A percentile compares a stretch with the other conserved stretches of the same genome.
Conservation (phyloP, 2,113 vertebrate species). For the Corythoichthys intestinalis region DNA sequence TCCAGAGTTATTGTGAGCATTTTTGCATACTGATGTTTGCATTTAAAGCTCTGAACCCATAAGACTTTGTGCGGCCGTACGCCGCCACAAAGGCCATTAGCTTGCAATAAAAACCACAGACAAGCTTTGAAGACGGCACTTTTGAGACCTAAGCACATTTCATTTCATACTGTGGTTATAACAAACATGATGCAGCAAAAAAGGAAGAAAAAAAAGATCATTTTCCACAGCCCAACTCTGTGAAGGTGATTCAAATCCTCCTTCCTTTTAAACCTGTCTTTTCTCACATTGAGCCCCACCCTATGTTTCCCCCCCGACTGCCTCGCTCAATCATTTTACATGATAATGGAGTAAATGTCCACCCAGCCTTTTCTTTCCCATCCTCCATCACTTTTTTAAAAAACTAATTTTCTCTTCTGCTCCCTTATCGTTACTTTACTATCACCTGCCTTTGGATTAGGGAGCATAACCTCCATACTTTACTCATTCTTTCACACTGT, state of each 20-base stretch:
- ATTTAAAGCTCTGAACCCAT: not conserved
- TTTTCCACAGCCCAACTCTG: not conserved
- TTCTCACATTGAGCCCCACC: not conserved
- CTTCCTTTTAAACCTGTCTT: not conserved
- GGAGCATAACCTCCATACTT: not conserved
- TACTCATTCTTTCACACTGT: not conserved
- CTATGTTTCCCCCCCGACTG: too few species aligned
- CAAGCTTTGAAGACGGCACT: not conserved
- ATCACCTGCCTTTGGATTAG: constrained; percentile 13
- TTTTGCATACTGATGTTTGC: constrained; percentile 2
- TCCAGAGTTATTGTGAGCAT: not conserved
- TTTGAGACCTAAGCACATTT: not conserved
- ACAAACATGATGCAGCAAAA: constrained; percentile 10
- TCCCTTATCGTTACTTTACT: not conserved
- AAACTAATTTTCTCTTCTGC: constrained; percentile 8
- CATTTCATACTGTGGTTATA: not conserved
- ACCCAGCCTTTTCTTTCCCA: not conserved
- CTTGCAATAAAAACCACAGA: constrained; percentile 3
- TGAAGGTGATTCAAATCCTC: constrained; percentile 30
- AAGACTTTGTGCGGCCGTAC: not conserved
- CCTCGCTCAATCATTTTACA: not conserved
- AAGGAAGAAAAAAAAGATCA: not conserved
- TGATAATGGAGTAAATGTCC: not conserved
- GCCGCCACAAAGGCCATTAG: not conserved
- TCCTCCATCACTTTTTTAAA: not conserved